Base-by-base conservation (phyloP, 2,888 invertebrate species). In the Acrobasis suavella region DNA sequence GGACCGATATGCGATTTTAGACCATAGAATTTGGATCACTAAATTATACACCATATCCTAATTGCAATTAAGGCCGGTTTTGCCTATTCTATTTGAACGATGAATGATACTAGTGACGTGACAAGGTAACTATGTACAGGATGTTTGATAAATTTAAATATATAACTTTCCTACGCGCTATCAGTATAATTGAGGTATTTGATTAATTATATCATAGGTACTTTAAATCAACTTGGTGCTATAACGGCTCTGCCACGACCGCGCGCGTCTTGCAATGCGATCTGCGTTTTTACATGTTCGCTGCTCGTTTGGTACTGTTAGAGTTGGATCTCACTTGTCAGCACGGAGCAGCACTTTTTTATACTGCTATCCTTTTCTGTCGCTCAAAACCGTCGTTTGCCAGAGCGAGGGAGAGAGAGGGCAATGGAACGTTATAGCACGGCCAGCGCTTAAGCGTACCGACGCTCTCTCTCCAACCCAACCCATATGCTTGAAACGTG, bases 11-110 rank as follows among this genome's bases (percentile, higher is more conserved):
- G 71, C 70, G 69, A 62, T 64, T 67, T 72, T 68, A 65, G 71
- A 77, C 70, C 73, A 74, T 61, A 62, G 72, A 71, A 70, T 72
- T 74, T 72, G 69, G 70, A 72, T 69, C 74, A 72, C 72, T 75
- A 70, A 80, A 76, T 72, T 69, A 71, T 69, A 77, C 77, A 74
- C 73, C 72, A 72, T 81, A 78, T 77, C 80, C 82, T 86, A 83
- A 72, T 77, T 79, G 77, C 82, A 80, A 74, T 85, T 88, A 89
- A 89, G 91, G 89, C 89, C 87, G 87, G 91, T 82, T 87, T 86
- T 86, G 86, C 87, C 88, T 91, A 91, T 77, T 78, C 89, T 90
- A 90, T 86, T 81, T 78, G 78, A 86, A 86, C 82, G 77, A 83
- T 82, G 79, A 80, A 80, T 81, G 77, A 80, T 71, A 73, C 76